A percentile compares a stretch with the other conserved stretches of the same genome.
Conservation (phyloP, 2,797 vertebrate species). For the Xenops minutus region DNA sequence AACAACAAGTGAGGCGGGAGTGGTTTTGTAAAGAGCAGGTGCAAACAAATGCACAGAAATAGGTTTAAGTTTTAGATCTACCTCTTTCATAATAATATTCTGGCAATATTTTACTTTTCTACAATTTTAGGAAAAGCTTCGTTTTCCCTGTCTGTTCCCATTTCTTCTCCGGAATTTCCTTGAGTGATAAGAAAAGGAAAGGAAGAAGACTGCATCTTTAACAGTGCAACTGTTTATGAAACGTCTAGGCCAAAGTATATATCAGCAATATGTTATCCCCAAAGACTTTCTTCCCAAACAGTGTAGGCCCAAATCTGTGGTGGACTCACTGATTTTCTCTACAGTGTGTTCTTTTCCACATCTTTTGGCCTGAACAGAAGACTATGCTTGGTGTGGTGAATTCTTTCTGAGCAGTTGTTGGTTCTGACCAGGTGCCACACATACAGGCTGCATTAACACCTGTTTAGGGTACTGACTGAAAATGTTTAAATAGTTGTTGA, state of each 20-base stretch:
- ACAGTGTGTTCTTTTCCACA: background rate
- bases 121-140: background rate
- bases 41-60: background rate
- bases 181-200: background rate
- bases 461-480: background rate
- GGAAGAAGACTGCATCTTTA: background rate
- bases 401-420: background rate
- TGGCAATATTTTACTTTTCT: background rate
- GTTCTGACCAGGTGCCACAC: background rate
- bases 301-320: background rate
- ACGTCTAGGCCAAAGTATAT: background rate
- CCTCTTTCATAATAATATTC: background rate
- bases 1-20: background rate
- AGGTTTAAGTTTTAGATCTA: background rate
- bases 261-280: background rate
- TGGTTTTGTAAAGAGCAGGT: background rate
- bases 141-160: background rate
- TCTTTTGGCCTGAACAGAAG: background rate
- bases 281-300: background rate
- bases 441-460: background rate
- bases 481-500: slow-evolving; percentile 1
- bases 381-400: background rate
- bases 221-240: background rate
- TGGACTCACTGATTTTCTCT: background rate
- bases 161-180: background rate